phyloP scores from a whole-genome alignment of 1,140 invertebrate species.

The Neodiprion lecontei region DNA sequence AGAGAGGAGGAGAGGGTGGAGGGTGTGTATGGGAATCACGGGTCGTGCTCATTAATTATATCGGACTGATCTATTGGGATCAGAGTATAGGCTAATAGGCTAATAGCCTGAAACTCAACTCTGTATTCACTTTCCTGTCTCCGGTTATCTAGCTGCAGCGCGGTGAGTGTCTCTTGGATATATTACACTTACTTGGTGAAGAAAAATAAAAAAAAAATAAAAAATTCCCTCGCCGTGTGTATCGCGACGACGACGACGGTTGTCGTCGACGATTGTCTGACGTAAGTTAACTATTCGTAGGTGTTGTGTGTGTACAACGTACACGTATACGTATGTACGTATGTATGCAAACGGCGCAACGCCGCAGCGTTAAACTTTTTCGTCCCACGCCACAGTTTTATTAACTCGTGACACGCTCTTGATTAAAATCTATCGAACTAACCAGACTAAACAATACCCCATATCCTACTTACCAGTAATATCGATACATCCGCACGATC shows the following conservation, averaged over 20 bases:
- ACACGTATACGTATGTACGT: too few species aligned
- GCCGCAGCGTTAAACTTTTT: too few species aligned
- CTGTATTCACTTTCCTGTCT: constrained; percentile 7
- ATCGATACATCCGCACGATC: too few species aligned
- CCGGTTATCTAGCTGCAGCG: background rate
- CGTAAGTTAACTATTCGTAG: too few species aligned
- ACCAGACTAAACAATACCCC: background rate
- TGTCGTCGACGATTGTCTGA: too few species aligned
- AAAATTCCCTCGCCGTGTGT: background rate
- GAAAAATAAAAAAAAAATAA: background rate
- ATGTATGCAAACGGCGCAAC: too few species aligned
- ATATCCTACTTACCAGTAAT: too few species aligned
- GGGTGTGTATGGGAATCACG: constrained; percentile 52
- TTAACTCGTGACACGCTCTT: background rate
- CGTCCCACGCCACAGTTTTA: constrained; percentile 5
- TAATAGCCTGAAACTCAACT: background rate
- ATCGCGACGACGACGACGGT: too few species aligned
- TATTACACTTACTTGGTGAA: background rate
- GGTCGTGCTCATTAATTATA: constrained; percentile 55
- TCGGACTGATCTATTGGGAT: constrained; percentile 53
- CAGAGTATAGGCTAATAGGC: constrained; percentile 27
- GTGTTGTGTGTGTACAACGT: too few species aligned
- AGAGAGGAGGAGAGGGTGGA: constrained; percentile 25
- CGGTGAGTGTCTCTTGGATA: background rate
- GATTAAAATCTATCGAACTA: background rate